phyloP scores from a whole-genome alignment of 2,113 vertebrate species.

The Eolophus roseicapilla region DNA sequence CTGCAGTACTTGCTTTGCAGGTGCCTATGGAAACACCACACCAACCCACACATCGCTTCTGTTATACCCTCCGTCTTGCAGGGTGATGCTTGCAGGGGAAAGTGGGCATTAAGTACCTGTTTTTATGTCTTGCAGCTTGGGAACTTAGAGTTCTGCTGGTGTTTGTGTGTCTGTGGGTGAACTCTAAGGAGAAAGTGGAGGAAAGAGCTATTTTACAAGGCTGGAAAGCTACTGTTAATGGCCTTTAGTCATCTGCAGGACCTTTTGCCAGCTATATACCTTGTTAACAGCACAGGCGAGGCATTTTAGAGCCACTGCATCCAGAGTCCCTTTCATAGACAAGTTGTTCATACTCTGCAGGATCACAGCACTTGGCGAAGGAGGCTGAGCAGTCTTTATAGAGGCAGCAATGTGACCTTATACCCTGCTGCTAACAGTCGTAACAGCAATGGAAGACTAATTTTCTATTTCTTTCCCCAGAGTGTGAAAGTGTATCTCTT shows the following conservation, averaged over 20 bases:
- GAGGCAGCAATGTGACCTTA: slow-evolving; percentile 25
- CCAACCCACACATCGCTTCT: background rate
- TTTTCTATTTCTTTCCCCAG: slow-evolving; percentile 26
- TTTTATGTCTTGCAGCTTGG: background rate
- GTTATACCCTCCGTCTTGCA: background rate
- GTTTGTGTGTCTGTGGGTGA: background rate
- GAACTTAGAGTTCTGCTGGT: background rate
- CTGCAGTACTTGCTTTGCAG: background rate
- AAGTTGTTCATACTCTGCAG: slow-evolving; percentile 41
- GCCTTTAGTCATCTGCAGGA: background rate
- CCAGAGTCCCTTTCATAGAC: background rate
- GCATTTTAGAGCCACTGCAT: slow-evolving; percentile 4
- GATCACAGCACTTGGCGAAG: background rate
- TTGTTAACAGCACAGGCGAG: background rate
- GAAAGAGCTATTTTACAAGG: background rate
- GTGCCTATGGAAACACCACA: background rate
- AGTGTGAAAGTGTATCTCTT: background rate
- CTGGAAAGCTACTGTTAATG: background rate
- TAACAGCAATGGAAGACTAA: slow-evolving; percentile 47
- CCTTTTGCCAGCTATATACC: background rate
- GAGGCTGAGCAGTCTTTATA: slow-evolving; percentile 28
- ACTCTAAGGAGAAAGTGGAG: background rate
- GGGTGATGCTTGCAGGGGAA: background rate
- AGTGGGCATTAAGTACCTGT: background rate
- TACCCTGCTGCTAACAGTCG: background rate